Conservation (phyloP, 2,797 vertebrate species). For the Alosa sapidissima region DNA sequence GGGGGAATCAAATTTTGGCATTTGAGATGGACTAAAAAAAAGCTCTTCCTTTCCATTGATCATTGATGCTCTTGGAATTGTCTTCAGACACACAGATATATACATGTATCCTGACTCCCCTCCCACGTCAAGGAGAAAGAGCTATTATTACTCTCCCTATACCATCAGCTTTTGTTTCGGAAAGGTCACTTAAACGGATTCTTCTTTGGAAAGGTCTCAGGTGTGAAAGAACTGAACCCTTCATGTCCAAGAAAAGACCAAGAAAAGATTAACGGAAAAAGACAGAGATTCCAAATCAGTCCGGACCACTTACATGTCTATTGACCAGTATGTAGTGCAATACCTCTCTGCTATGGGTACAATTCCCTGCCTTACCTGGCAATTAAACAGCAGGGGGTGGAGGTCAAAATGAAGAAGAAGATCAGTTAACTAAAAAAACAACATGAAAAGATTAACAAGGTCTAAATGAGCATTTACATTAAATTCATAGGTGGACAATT, state of each 20-base stretch:
- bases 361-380: neutral
- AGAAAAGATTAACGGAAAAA: neutral
- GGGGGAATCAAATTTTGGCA: neutral
- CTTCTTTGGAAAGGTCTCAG: neutral
- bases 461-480: neutral
- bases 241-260: neutral
- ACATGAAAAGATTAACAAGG: neutral
- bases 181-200: conserved; percentile 8
- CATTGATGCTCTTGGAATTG: neutral
- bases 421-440: neutral
- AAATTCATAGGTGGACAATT: neutral
- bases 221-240: neutral
- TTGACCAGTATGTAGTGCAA: neutral
- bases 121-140: neutral
- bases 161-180: neutral
- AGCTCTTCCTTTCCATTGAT: neutral
- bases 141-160: neutral
- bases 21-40: neutral
- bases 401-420: too few relatives aligned
- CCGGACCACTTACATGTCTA: neutral
- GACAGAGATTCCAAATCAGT: neutral
- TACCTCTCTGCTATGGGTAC: neutral
- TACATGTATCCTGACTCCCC: neutral
- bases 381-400: too few relatives aligned
- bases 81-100: neutral